phyloP scores from a whole-genome alignment of 2,113 vertebrate species.

The Bucco capensis region DNA sequence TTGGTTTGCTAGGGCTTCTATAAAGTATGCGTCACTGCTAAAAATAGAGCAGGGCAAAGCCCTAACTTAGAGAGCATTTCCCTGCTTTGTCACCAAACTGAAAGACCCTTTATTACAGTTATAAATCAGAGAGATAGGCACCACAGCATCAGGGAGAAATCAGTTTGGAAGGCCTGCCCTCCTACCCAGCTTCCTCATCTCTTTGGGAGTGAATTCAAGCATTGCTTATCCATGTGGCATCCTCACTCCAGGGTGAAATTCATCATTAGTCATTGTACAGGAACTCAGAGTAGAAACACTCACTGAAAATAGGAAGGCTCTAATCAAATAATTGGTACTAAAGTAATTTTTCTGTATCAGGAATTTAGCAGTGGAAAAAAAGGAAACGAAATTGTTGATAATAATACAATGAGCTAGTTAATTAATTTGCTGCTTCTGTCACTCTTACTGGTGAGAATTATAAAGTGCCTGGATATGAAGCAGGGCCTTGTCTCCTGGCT shows the following conservation, averaged over 20 bases:
- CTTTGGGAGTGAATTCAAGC: neutral
- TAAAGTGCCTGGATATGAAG: neutral
- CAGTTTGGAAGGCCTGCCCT: too few relatives aligned
- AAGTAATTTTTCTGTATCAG: slow-evolving; percentile 38
- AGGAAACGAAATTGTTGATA: slow-evolving; percentile 52
- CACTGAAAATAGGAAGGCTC: slow-evolving; percentile 33
- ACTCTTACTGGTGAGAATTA: slow-evolving; percentile 18
- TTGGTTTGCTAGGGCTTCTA: neutral
- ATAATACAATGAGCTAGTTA: slow-evolving; percentile 15
- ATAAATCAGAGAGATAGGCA: too few relatives aligned
- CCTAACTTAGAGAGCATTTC: neutral
- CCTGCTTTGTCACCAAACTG: neutral
- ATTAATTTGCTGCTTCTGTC: slow-evolving; percentile 36
- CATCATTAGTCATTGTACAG: slow-evolving; percentile 6
- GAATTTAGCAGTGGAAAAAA: slow-evolving; percentile 17
- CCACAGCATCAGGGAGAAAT: too few relatives aligned
- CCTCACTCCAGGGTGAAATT: neutral
- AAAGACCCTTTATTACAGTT: neutral
- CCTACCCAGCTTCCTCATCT: neutral
- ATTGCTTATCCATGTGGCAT: slow-evolving; percentile 5
- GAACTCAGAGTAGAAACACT: slow-evolving; percentile 21
- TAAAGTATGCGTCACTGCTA: neutral
- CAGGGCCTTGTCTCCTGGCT: neutral
- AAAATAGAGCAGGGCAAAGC: neutral
- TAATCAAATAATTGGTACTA: slow-evolving; percentile 9